Base-by-base conservation (phyloP, 2,888 invertebrate genomes). In the Diarsia dahlii region DNA sequence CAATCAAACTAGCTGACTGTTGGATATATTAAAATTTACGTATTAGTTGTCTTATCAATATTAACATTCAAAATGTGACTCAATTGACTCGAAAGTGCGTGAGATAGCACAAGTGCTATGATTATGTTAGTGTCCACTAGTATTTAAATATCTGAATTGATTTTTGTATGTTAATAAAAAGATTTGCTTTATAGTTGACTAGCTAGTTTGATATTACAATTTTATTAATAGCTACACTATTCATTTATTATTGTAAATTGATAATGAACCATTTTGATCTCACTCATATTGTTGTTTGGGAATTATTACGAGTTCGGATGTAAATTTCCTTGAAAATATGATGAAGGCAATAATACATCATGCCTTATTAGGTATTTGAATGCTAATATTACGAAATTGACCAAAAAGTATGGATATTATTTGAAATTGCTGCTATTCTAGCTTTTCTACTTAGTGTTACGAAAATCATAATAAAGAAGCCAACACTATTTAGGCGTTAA, bases 201-300 rank as follows among this genome's bases (percentile, higher is more conserved):
- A 82, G 80, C 87, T 84, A 86, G 86, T 87, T 86, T 83, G 87
- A 86, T 86, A 86, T 86, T 85, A 86, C 78, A 81, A 81, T 70
- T 81, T 78, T 80, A 82, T 80, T 78, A 79, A 84, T 86, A 84
- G 89, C 86, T 87, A 86, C 56, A 80, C 87, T 86, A 89, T 86
- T 80, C 79, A 87, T 90, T 90, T 89, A 90, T 90, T 89, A 89
- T 90, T 90, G 89, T 92, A 85, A 87, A 88, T 89, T 89, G 82
- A 89, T 87, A 90, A 90, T 92, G 89, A 91, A 93, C 90, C 86
- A 88, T 93, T 85, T 91, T 95, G 95, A 96, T 96, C 96, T 96
- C 96, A 94, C 91, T 87, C 90, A 90, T 91, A 90, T 91, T 92
- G 91, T 93, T 92, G 88, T 91, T 92, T 91, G 89, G 86, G 89